These are phyloP conservation scores for Hippocampus comes DNA, from an alignment of 2,113 vertebrate species.

Conservation along the genomic window DNA sequence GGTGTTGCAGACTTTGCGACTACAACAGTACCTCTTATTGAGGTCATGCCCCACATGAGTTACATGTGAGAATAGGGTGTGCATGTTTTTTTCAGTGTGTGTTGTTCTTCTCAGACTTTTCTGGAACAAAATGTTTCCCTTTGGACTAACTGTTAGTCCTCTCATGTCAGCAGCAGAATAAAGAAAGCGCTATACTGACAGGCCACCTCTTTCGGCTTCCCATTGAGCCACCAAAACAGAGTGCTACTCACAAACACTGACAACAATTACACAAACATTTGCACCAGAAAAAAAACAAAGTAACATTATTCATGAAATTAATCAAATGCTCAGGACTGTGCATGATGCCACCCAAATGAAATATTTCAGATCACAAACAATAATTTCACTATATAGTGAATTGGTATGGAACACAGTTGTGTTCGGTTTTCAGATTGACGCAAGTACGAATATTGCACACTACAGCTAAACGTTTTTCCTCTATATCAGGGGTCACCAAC, in stretches of 20 bases:
- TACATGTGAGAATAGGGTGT: conserved; percentile 62
- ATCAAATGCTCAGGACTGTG: background rate
- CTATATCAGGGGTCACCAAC: too few species aligned
- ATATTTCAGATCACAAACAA: too few species aligned
- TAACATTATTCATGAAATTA: background rate
- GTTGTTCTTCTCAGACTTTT: conserved; percentile 59
- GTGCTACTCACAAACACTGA: conserved; percentile 31
- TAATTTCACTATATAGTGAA: background rate
- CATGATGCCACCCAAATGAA: background rate
- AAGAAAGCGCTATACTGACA: conserved; percentile 59
- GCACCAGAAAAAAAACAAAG: conserved; percentile 9
- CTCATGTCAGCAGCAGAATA: conserved; percentile 70
- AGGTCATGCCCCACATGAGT: conserved; percentile 70
- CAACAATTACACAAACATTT: conserved; percentile 12
- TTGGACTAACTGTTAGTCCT: conserved; percentile 61
- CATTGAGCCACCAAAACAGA: conserved; percentile 64
- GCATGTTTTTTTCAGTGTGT: conserved; percentile 36
- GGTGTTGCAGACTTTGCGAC: conserved; percentile 54
- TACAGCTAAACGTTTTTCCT: background rate
- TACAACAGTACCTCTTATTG: conserved; percentile 65
- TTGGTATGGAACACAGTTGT: background rate
- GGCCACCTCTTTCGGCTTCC: conserved; percentile 41
- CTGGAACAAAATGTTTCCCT: conserved; percentile 62
- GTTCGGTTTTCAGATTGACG: background rate
- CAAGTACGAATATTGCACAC: background rate